Conservation (phyloP, 2,797 vertebrate species). For the Pangasius mekongensis region DNA sequence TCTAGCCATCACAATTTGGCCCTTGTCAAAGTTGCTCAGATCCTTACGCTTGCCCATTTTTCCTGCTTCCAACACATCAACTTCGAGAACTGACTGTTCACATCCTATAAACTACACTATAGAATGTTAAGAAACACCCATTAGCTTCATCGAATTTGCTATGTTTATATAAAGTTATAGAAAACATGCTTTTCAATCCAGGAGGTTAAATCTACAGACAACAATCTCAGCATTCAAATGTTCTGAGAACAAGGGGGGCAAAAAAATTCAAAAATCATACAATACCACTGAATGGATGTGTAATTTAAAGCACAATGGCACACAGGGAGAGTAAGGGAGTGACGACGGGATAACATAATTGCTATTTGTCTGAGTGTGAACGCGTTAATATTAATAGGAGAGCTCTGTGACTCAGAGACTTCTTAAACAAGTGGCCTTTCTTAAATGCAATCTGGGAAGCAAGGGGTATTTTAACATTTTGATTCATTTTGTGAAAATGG, state of each 20-base stretch:
- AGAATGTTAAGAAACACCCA: neutral
- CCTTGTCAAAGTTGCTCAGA: too few relatives aligned
- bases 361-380: neutral
- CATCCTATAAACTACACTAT: neutral
- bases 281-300: neutral
- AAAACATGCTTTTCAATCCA: neutral
- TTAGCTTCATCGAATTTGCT: neutral
- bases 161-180: neutral
- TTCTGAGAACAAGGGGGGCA: neutral
- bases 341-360: neutral
- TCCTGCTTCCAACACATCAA: too few relatives aligned
- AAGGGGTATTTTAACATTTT: neutral
- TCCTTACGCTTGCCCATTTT: too few relatives aligned
- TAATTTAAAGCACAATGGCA: neutral
- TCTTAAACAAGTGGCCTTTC: neutral
- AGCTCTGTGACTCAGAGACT: neutral
- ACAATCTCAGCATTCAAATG: too few relatives aligned
- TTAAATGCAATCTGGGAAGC: neutral
- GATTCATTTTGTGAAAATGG: neutral
- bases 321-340: neutral
- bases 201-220: neutral
- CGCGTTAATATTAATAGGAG: neutral
- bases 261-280: neutral
- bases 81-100: too few relatives aligned
- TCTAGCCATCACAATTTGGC: too few relatives aligned